Base-by-base conservation (phyloP, 2,888 invertebrate genomes). In the Cylloceria caligata region DNA sequence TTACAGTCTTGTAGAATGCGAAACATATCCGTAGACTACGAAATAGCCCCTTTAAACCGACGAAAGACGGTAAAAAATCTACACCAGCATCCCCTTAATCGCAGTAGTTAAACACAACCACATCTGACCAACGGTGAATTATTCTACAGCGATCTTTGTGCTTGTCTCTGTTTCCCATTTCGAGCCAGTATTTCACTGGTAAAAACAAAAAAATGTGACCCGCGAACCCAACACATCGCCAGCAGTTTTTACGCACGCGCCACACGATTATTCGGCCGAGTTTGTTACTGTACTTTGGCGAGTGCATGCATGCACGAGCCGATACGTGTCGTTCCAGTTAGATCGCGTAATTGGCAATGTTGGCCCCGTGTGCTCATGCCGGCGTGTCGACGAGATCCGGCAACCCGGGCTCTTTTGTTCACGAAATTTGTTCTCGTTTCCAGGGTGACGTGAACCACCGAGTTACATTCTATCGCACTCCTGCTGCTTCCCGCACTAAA, bases 261-360 rank as follows among this genome's bases (percentile, higher is more conserved):
- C 42, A 60, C 72, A 39, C 72, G 62, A 64, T 47, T 24, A 34
- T 65, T 84, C 73, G 82, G 83, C 52, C 72, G 71, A 83, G 81
- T 52, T 69, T 55, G 57, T 45, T 9, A 36, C 13, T 52, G 67
- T 36, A 62, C 42, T 65, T 60, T 34, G n/a, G 67, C 30, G 52
- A 77, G 77, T 60, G 24, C 34, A 62, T 60, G 24, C 34, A 62
- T 73, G 62, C 52, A 42, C 62, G 45, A 68, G 69, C 69, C 69
- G 62, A 68, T 75, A 62, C 52, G 34, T 52, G 62, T 79, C 76
- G 80, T 79, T 81, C 11, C 60, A 79, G 60, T 82, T 83, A 67
- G 68, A 81, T 75, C 76, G 72, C 81, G 83, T 83, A 84, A 84
- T 84, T 83, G 81, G 75, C 77, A 78, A 80, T 73, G 80, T 80